phyloP scores from a whole-genome alignment of 2,888 invertebrate genomes.

The Ophion obscuratus region DNA sequence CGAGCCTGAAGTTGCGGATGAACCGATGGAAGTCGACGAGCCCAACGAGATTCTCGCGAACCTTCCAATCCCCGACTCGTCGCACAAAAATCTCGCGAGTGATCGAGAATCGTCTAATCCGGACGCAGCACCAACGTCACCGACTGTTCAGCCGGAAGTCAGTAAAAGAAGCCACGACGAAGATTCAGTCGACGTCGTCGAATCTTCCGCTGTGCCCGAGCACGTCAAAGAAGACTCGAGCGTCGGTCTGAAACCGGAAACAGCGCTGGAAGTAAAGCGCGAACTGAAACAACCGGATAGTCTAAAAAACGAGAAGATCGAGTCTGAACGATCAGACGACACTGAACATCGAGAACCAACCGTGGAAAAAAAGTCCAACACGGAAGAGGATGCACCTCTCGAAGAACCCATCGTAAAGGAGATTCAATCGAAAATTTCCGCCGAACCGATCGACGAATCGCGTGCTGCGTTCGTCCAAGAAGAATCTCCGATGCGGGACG shows the following conservation, averaged over 20 bases:
- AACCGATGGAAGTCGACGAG: conserved; percentile 59
- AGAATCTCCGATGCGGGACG: background rate
- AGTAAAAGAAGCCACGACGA: background rate
- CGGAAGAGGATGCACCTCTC: too few species aligned
- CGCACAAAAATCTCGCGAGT: background rate
- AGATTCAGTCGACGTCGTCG: background rate
- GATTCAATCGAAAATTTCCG: conserved; percentile 6
- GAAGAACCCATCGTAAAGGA: background rate
- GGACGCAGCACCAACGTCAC: background rate
- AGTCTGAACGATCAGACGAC: background rate
- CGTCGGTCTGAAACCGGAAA: background rate
- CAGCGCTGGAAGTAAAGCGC: background rate
- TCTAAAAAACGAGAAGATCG: conserved; percentile 6
- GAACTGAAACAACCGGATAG: background rate
- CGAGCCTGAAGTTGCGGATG: conserved; percentile 2
- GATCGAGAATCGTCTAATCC: background rate
- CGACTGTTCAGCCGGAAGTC: conserved; percentile 19
- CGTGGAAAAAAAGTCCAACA: background rate
- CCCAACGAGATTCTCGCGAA: conserved; percentile 16
- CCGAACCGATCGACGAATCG: conserved; percentile 6
- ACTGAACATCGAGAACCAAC: background rate
- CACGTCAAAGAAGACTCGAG: background rate
- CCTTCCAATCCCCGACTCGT: background rate
- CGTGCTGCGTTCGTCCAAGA: background rate
- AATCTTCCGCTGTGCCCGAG: conserved; percentile 3